Conservation (phyloP, 2,797 vertebrate species). For the Knipowitschia caucasica region DNA sequence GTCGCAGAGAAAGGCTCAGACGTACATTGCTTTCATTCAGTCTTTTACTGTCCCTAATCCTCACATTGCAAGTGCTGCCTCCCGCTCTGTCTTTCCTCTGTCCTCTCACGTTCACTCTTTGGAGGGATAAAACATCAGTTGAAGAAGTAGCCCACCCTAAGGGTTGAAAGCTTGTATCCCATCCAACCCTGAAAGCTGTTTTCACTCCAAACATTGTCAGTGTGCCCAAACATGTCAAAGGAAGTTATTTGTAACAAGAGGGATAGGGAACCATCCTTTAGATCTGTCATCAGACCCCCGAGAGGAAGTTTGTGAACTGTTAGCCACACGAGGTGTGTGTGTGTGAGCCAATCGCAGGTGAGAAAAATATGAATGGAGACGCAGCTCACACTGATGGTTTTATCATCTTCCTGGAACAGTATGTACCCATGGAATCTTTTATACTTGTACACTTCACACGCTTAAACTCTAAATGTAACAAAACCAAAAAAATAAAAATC, state of each 20-base stretch:
- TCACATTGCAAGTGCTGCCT: conserved; percentile 37
- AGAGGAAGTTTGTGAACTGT: conserved; percentile 56
- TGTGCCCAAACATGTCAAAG: conserved; percentile 77
- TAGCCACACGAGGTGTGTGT: conserved; percentile 63
- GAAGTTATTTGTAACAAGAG: conserved; percentile 80
- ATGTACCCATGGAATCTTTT: conserved; percentile 37
- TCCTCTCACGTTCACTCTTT: conserved; percentile 50
- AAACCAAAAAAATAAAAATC: too few species aligned
- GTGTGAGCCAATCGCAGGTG: conserved; percentile 62
- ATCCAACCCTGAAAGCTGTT: conserved; percentile 79
- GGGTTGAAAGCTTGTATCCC: conserved; percentile 77
- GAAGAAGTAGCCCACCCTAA: conserved; percentile 77
- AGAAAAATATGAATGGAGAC: conserved; percentile 68
- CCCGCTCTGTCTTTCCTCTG: conserved; percentile 31
- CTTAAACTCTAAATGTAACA: conserved; percentile 3
- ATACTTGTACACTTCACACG: conserved; percentile 19
- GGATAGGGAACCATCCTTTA: conserved; percentile 76
- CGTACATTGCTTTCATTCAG: conserved; percentile 46
- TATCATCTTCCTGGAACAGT: conserved; percentile 38
- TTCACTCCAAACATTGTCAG: conserved; percentile 80
- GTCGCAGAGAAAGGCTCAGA: conserved; percentile 34
- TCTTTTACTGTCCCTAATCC: conserved; percentile 56
- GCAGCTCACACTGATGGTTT: conserved; percentile 42
- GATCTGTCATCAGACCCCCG: conserved; percentile 70
- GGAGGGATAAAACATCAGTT: conserved; percentile 72